Evolutionary conservation across 2,888 invertebrate genomes (phyloP).

Genomic region (Mesochorus sp.): DNA sequence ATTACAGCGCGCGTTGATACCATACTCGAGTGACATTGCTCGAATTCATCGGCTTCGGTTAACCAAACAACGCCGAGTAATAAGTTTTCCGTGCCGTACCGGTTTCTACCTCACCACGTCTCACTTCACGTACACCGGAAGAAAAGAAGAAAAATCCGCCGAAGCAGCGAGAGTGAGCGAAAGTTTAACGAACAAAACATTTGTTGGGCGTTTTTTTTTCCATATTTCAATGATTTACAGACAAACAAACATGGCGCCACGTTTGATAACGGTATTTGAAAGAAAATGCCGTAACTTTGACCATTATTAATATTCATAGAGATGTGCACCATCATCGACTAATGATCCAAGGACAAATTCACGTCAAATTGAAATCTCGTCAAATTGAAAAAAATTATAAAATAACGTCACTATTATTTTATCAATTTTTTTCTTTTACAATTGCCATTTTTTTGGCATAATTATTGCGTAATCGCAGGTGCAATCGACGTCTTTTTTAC

Average conservation of each 20-base stretch:
- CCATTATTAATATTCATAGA: not conserved
- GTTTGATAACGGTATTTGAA: conserved; percentile 47
- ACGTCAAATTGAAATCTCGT: conserved; percentile 11
- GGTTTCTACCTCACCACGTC: conserved; percentile 8
- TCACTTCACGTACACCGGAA: conserved; percentile 16
- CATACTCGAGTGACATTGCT: conserved; percentile 10
- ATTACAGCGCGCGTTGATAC: not conserved
- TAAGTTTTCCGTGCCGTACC: conserved; percentile 9
- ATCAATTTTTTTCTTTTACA: conserved; percentile 21
- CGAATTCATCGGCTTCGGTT: not conserved
- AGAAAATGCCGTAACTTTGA: conserved; percentile 6
- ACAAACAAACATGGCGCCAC: not conserved
- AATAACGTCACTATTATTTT: conserved; percentile 31
- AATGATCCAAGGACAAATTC: conserved; percentile 11
- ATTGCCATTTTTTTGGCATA: conserved; percentile 6
- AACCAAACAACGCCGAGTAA: not conserved
- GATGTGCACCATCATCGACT: not conserved
- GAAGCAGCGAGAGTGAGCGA: conserved; percentile 8
- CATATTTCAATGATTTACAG: not conserved
- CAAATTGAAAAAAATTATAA: not conserved
- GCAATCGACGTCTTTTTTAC: too few relatives aligned
- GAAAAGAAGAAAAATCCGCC: conserved; percentile 4
- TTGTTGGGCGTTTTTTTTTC: conserved; percentile 7
- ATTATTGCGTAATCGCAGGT: conserved; percentile 18
- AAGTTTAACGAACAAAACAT: conserved; percentile 40